Base-by-base conservation (phyloP, 2,113 vertebrate genomes). In the Nycticorax nycticorax region DNA sequence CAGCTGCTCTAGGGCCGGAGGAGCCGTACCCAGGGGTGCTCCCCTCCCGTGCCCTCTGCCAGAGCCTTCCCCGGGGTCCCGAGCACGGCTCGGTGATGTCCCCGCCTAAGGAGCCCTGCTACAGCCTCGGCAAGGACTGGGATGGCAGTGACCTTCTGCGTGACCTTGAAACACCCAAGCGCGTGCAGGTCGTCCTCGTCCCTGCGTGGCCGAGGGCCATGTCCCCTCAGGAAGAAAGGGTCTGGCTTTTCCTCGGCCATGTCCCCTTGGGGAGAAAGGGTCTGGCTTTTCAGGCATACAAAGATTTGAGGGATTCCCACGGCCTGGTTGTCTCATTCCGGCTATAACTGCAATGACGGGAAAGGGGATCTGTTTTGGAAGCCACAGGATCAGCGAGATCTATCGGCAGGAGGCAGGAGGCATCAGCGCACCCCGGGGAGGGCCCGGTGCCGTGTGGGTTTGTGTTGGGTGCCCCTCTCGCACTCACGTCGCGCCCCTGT, bases 101-200 rank as follows among this genome's bases (percentile, higher is more conserved):
- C 64, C 59, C 47, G 20, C 60, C 9, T 8, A 19, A 9, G 45
- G 68, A n/a, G 33, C 37, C 17, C 41, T 3, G 26, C 27, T 11
- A 28, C 12, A 33, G 12, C 27, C 55, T 37, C 4, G 7, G 47
- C 63, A 37, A 32, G 66, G 73, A 5, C 35, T 2, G 26, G 50
- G 67, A 20, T 9, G 39, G 5, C 56, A 12, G 48, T 0, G 5
- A 74, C 68, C 66, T 82, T 73, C 81, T 35, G 33, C 1, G 1
- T 26, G 72, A 50, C 86, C 72, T 63, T 59, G 50, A 33, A 26
- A 32, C 74, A 10, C 32, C 21, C 4, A 0, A 18, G 43, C 0
- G 1, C 59, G 12, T 1, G 9, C 30, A 16, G 66, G 8, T 3
- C 12, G 45, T 53, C 66, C 71, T 47, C 0, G 0, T 41, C 52